These are phyloP conservation scores for Lysandra coridon DNA, from an alignment of 2,888 invertebrate species.

Conservation along the genomic window DNA sequence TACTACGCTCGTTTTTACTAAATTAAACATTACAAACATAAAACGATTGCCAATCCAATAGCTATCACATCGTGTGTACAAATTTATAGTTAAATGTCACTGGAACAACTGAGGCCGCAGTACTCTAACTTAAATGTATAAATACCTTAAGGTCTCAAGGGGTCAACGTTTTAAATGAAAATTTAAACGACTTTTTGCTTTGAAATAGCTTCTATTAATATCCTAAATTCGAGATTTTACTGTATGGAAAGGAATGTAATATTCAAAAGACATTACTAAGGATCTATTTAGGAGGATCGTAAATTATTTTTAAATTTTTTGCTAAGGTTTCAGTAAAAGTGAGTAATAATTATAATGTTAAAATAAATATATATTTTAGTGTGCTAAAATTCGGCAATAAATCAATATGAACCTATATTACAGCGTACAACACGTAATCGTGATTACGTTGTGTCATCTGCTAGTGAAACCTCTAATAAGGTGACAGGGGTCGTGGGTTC, in stretches of 20 bases:
- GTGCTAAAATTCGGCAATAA: neutral
- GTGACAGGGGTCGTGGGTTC: slow-evolving; percentile 17
- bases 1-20: slow-evolving; percentile 21
- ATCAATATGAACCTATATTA: neutral
- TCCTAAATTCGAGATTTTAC: neutral
- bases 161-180: slow-evolving; percentile 18
- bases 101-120: slow-evolving; percentile 1
- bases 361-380: too few relatives aligned
- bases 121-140: slow-evolving; percentile 7
- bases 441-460: slow-evolving; percentile 13
- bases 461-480: slow-evolving; percentile 13
- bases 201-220: neutral
- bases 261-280: neutral
- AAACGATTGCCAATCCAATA: slow-evolving; percentile 22
- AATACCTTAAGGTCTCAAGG: slow-evolving; percentile 12
- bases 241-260: neutral
- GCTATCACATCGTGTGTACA: slow-evolving; percentile 6
- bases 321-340: too few relatives aligned
- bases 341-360: too few relatives aligned
- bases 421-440: neutral
- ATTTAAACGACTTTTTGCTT: neutral
- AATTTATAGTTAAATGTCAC: slow-evolving; percentile 26
- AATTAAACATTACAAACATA: slow-evolving; percentile 29
- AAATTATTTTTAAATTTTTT: too few relatives aligned
- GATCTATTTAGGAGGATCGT: neutral